Evolutionary conservation across 2,888 invertebrate genomes (phyloP), one percentile per base, ranked within the genome.

Genomic region (Epirrhoe alternata): DNA sequence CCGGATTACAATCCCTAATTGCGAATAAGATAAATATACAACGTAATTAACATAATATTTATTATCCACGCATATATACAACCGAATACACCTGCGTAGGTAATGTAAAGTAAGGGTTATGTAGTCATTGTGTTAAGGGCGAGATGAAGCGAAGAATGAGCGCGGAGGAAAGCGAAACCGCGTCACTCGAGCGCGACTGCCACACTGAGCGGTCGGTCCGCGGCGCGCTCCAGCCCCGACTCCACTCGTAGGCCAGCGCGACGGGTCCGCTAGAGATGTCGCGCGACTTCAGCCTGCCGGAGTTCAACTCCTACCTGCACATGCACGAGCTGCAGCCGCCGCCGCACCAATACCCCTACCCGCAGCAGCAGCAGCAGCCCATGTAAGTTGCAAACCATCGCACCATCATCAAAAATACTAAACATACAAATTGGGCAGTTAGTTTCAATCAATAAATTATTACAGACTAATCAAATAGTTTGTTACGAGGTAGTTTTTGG

Each of bases 321-420:
- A 51, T 65, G 61, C 51, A 60, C 24, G 56, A 55, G 38, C 14
- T 55, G 45, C 64, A 55, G 50, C 50, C 59, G 49, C 16, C 35
- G n/a, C 50, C 24, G 42, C 31, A 51, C 56, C 35, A 17, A 12
- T 55, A 60, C 24, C 16, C 51, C 30, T 12, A 12, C 5, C 0
- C 52, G 47, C 65, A 51, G 14, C 51, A 47, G 10, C 51, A 52
- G 12, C 16, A 24, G 33, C 65, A 38, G 12, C 3, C 55, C 12
- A 31, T 55, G 59, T 59, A 55, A 63, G 63, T 58, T 12, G 0
- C 30, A 0, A 6, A 6, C 12, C 47, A 3, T 5, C 14, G 14
- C 42, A 8, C 42, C 4, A n/a, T n/a, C 1, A 5, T 45, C n/a
- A 45, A 10, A 45, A n/a, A 6, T n/a, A 35, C 1, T 35, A 35